phyloP scores from a whole-genome alignment of 2,113 vertebrate species.

The Gymnocephalus cernua region DNA sequence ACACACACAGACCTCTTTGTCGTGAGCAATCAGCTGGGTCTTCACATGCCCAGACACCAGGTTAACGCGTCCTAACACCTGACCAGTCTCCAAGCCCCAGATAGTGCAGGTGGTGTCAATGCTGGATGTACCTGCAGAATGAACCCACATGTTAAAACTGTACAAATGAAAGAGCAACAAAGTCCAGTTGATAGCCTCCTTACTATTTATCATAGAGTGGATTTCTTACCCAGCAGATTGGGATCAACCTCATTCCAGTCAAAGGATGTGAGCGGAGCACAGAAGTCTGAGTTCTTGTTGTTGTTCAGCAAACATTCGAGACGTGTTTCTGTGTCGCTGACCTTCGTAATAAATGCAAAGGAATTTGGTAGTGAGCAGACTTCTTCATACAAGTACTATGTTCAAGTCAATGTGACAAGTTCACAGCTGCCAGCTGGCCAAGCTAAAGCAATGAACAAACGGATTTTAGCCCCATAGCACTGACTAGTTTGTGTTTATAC shows the following conservation, averaged over 20 bases:
- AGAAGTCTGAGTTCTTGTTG: constrained; percentile 99
- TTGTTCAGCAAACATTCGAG: constrained; percentile 99
- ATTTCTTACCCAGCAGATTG: constrained; percentile 92
- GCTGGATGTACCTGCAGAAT: constrained; percentile 91
- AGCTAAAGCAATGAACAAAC: not conserved
- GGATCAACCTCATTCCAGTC: constrained; percentile 99
- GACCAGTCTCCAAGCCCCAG: constrained; percentile 97
- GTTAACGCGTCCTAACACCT: constrained; percentile 96
- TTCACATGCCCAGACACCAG: constrained; percentile 98
- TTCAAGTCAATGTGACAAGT: not conserved
- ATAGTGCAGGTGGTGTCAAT: constrained; percentile 99
- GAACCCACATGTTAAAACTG: constrained; percentile 50
- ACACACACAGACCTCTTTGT: constrained; percentile 91
- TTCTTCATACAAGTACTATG: not conserved
- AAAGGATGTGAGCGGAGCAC: constrained; percentile 97
- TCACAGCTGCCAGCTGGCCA: not conserved
- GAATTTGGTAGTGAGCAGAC: not conserved
- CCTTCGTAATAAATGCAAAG: constrained; percentile 78
- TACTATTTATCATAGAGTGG: accelerated
- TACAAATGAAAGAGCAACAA: not conserved
- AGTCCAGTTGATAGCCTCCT: too few species aligned
- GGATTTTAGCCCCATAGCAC: not conserved
- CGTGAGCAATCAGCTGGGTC: constrained; percentile 98
- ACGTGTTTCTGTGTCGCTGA: constrained; percentile 97
- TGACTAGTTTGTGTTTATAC: not conserved